phyloP scores from a whole-genome alignment of 2,888 invertebrate genomes.

The Listrodromus nycthemerus region DNA sequence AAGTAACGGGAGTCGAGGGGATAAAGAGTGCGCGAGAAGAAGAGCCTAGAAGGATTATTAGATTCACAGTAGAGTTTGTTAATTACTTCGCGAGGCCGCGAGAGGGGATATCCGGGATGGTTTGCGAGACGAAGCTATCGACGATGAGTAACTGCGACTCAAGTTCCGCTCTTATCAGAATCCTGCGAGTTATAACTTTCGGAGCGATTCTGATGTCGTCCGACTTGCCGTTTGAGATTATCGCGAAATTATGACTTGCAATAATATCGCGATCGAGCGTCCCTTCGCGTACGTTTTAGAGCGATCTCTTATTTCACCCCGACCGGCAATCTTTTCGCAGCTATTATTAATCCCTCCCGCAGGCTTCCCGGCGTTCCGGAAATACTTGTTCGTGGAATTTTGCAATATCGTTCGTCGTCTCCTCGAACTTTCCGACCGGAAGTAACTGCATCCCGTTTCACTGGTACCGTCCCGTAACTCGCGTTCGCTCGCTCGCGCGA shows the following conservation, averaged over 20 bases:
- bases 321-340: conserved; percentile 17
- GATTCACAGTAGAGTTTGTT: conserved; percentile 56
- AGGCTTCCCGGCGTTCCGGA: conserved; percentile 48
- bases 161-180: conserved; percentile 2
- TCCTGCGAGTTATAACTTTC: not conserved
- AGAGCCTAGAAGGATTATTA: conserved; percentile 47
- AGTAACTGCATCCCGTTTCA: conserved; percentile 43
- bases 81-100: conserved; percentile 42
- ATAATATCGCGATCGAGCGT: not conserved
- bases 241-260: conserved; percentile 46
- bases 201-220: not conserved
- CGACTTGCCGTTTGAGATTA: conserved; percentile 44
- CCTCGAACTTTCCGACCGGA: conserved; percentile 48
- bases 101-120: not conserved
- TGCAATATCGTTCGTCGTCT: conserved; percentile 57
- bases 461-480: not conserved
- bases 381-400: conserved; percentile 61
- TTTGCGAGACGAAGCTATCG: not conserved
- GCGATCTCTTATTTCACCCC: not conserved
- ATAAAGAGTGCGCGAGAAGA: conserved; percentile 6
- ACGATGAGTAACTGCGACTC: conserved; percentile 16
- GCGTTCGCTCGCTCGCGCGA: not conserved
- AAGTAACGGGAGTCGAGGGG: not conserved
- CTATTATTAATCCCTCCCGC: conserved; percentile 49
- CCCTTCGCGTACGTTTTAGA: not conserved